Evolutionary conservation across 2,888 invertebrate genomes (phyloP).

Genomic region (Archaeoteleia sp.): DNA sequence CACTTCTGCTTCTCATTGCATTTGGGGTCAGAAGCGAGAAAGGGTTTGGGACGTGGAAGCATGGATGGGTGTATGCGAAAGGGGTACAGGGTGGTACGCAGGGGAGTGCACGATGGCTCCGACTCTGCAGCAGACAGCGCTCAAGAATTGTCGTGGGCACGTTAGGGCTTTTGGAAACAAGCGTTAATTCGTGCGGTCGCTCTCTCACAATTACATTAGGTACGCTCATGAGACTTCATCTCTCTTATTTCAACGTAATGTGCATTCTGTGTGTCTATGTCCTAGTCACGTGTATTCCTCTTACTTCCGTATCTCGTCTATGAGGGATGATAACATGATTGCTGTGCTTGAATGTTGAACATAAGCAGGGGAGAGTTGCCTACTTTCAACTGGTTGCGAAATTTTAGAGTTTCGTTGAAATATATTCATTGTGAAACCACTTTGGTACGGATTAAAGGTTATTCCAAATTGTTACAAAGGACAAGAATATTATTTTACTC

Average conservation of each 20-base stretch:
- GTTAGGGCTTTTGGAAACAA: conserved; percentile 73
- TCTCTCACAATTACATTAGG: conserved; percentile 56
- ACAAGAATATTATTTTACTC: too few relatives aligned
- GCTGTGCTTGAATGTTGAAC: too few relatives aligned
- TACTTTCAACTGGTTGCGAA: conserved; percentile 1
- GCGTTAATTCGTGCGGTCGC: conserved; percentile 72
- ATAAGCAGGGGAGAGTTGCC: too few relatives aligned
- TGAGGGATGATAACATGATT: conserved; percentile 20
- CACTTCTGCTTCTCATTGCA: conserved; percentile 42
- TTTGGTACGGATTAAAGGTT: too few relatives aligned
- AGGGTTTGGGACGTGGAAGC: conserved; percentile 55
- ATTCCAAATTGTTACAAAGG: too few relatives aligned
- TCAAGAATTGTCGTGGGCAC: conserved; percentile 75
- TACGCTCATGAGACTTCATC: conserved; percentile 53
- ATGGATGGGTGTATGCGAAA: conserved; percentile 50
- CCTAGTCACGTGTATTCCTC: conserved; percentile 34
- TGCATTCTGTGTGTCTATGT: conserved; percentile 38
- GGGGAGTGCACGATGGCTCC: conserved; percentile 54
- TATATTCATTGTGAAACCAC: too few relatives aligned
- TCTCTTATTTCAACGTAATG: conserved; percentile 51
- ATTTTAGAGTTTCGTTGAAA: too few relatives aligned
- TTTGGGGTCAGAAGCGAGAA: conserved; percentile 64
- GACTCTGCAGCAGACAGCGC: conserved; percentile 73
- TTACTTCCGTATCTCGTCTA: conserved; percentile 26
- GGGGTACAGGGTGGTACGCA: conserved; percentile 51